Evolutionary conservation across 2,888 invertebrate genomes (phyloP).

Genomic region (Crematogaster levior): DNA sequence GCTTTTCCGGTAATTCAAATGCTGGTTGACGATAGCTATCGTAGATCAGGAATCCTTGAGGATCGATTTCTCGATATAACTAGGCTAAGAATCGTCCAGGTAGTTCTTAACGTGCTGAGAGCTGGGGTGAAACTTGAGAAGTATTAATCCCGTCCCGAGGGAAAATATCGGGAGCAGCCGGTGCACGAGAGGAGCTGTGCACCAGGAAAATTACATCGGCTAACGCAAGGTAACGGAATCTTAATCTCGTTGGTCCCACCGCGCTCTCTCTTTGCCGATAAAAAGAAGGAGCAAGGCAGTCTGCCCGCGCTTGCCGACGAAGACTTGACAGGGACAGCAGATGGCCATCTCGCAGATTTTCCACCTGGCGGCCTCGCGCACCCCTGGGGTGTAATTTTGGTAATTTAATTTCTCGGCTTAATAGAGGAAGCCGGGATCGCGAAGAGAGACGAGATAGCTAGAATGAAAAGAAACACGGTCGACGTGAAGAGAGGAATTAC

Average conservation of each 20-base stretch:
- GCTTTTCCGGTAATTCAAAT: not conserved
- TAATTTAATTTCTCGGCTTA: constrained; percentile 78
- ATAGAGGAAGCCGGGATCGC: constrained; percentile 62
- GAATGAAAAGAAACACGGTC: constrained; percentile 33
- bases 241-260: constrained; percentile 76
- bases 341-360: constrained; percentile 75
- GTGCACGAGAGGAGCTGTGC: constrained; percentile 60
- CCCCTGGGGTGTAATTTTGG: constrained; percentile 78
- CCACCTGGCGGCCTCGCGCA: constrained; percentile 70
- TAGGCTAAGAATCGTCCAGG: constrained; percentile 5
- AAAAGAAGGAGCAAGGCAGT: constrained; percentile 18
- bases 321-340: constrained; percentile 55
- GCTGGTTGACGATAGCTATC: not conserved
- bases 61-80: not conserved
- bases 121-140: constrained; percentile 66
- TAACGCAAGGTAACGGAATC: constrained; percentile 78
- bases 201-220: constrained; percentile 67
- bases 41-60: not conserved
- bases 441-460: constrained; percentile 28
- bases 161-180: constrained; percentile 71
- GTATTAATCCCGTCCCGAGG: constrained; percentile 71
- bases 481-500: constrained; percentile 16
- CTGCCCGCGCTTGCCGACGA: constrained; percentile 27
- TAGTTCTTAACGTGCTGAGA: constrained; percentile 25
- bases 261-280: constrained; percentile 10